Evolutionary conservation across 2,113 vertebrate species (phyloP), one percentile per base, ranked within the genome.

Genomic region (Murina feae): DNA sequence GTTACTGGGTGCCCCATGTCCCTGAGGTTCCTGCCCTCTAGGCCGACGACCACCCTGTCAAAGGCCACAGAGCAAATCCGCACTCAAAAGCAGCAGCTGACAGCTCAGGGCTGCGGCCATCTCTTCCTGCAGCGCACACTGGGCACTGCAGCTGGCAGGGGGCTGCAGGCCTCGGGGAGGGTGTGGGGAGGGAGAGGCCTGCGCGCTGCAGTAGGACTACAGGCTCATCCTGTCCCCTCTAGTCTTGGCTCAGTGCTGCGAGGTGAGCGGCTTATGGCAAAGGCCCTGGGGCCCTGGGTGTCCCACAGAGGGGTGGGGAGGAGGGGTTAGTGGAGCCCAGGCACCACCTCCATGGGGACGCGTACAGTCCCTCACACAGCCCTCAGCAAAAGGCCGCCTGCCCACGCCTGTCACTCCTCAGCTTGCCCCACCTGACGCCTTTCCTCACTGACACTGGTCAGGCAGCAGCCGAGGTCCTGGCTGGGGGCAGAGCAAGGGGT

Each of bases 181-280:
- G 32, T 47, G 17, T 55, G 3, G 75, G 30, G 0, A 47, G 21
- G 37, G 30, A 69, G 51, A 63, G 32, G 32, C 9, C 69, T 37
- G 2, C 0, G 4, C 9, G 14, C 16, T 71, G 1, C 17, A 37
- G 7, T 18, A 47, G 11, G 74, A 78, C 30, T 49, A 32, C 49
- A 78, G 92, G 20, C 35, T 35, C 21, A 30, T 60, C 30, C 30
- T 80, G 2, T 28, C 28, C 35, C 14, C 23, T 75, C 83, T 86
- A 97, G 98, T 1, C 72, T 72, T 7, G 90, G 96, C 79, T 99
- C 99, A 75, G 95, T 98, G 60, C 97, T 98, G 12, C 98, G 98
- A 96, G 98, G 98, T 32, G 98, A 99, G 93, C 98, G 98, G 37
- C 98, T 98, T 95, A 81, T 97, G 66, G 98, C 98, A 98, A 98